A percentile compares a stretch with the other conserved stretches of the same genome.
Evolutionary conservation across 2,113 vertebrate species (phyloP).

Genomic region (Hippotragus niger): DNA sequence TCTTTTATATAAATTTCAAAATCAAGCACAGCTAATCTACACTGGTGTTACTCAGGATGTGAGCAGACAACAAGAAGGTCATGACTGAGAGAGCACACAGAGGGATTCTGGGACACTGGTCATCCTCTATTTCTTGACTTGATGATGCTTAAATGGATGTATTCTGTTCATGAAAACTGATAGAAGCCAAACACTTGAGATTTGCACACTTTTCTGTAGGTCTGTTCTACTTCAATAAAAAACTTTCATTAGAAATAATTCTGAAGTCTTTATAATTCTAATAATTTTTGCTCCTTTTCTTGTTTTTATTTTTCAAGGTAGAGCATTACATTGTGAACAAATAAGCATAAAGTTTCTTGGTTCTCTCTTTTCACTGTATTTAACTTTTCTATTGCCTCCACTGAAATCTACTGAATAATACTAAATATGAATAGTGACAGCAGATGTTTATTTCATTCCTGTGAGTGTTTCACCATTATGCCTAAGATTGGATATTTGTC

Average conservation of each 20-base stretch:
- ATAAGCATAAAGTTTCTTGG: background rate
- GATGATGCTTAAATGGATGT: background rate
- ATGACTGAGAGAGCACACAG: background rate
- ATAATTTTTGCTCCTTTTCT: constrained; percentile 1
- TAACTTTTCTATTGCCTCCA: background rate
- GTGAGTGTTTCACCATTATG: background rate
- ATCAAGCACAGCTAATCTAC: background rate
- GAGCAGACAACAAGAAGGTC: background rate
- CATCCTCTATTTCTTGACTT: background rate
- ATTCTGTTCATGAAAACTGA: background rate
- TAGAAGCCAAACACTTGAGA: background rate
- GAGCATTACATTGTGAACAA: background rate
- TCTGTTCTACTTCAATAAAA: background rate
- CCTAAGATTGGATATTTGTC: background rate
- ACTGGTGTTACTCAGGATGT: background rate
- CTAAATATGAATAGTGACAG: background rate
- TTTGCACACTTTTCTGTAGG: background rate
- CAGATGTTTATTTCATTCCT: background rate
- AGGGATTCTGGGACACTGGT: background rate
- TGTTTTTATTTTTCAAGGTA: background rate
- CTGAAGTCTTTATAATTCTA: background rate
- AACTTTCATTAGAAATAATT: background rate
- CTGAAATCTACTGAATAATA: background rate
- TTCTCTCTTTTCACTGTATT: background rate
- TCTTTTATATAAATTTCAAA: background rate